A percentile compares a stretch with the other conserved stretches of the same genome.
Conservation (phyloP, 2,888 invertebrate species). For the Cheilosia soror region DNA sequence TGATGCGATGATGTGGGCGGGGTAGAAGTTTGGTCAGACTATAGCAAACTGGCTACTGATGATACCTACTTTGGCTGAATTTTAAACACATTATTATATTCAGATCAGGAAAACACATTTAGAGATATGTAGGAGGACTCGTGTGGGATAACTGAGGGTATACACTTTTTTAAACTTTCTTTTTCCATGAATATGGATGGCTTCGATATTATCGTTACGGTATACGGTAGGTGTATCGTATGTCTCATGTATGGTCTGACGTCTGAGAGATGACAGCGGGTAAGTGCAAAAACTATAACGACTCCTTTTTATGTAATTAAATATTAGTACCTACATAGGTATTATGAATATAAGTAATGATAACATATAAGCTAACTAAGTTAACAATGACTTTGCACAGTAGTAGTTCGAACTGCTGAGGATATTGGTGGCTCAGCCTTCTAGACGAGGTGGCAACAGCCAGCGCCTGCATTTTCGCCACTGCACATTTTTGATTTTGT, state of each 20-base stretch:
- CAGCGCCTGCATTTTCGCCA: no score
- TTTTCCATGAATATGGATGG: conserved; percentile 52
- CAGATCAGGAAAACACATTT: conserved; percentile 43
- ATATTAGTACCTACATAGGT: no score
- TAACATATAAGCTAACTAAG: no score
- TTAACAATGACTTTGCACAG: no score
- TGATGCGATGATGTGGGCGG: conserved; percentile 20
- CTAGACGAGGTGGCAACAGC: no score
- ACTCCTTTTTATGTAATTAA: no score
- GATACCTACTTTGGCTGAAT: conserved; percentile 52
- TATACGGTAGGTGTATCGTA: neutral
- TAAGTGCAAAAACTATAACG: no score
- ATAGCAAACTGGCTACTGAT: conserved; percentile 13
- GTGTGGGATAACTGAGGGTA: neutral
- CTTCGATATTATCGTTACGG: conserved; percentile 8
- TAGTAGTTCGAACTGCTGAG: no score
- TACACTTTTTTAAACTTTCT: no score
- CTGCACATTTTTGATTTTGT: no score
- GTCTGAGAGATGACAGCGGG: neutral
- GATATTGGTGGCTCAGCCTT: no score
- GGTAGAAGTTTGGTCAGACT: neutral
- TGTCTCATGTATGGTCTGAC: neutral
- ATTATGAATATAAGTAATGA: no score
- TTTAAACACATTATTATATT: conserved; percentile 65
- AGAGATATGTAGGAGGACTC: neutral